Evolutionary conservation across 2,113 vertebrate species (phyloP).

Genomic region (Herpetotheres cachinnans): DNA sequence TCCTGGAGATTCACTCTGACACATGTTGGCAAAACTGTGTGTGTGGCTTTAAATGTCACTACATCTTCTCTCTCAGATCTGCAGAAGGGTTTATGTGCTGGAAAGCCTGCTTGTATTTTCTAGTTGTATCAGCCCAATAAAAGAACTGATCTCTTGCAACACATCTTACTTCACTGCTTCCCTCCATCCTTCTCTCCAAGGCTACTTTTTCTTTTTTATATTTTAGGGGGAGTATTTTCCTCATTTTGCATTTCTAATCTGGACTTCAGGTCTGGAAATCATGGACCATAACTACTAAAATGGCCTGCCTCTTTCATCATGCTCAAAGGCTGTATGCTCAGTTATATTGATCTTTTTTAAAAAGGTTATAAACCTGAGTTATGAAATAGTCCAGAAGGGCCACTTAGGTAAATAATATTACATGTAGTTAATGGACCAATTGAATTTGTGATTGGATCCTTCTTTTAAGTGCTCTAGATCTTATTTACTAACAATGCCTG

Average conservation of each 20-base stretch:
- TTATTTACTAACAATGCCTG: conserved; percentile 56
- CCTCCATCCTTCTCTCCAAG: not conserved
- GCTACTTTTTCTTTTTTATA: not conserved
- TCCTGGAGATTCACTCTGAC: not conserved
- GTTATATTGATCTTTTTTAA: conserved; percentile 17
- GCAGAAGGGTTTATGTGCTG: not conserved
- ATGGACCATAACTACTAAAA: not conserved
- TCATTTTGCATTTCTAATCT: not conserved
- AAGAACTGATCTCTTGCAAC: not conserved
- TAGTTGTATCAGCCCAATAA: not conserved
- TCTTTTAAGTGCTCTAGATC: conserved; percentile 42
- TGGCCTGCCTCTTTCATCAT: not conserved
- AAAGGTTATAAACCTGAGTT: conserved; percentile 54
- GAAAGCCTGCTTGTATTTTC: not conserved
- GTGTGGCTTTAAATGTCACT: not conserved
- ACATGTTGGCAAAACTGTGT: not conserved
- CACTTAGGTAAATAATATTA: conserved; percentile 58
- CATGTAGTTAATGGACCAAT: conserved; percentile 23
- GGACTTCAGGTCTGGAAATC: not conserved
- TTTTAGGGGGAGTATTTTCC: not conserved
- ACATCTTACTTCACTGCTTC: not conserved
- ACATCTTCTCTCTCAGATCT: not conserved
- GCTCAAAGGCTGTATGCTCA: not conserved
- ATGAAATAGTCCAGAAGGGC: conserved; percentile 29
- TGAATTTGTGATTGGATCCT: conserved; percentile 45